Conservation (phyloP, 2,888 invertebrate species). For the Zygothrica quintamaculata region DNA sequence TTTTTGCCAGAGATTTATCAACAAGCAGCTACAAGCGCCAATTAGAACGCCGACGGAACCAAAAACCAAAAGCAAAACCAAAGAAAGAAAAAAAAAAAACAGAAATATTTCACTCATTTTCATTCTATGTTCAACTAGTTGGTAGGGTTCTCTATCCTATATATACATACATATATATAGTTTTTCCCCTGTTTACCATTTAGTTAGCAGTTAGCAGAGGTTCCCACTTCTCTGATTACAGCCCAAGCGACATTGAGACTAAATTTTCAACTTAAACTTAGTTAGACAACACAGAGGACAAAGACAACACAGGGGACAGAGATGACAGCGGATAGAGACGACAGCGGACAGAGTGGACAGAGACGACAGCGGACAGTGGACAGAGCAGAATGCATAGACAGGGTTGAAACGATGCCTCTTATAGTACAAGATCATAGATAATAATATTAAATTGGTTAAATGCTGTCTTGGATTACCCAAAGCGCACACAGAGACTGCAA, state of each 20-base stretch:
- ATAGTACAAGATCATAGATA: constrained; percentile 76
- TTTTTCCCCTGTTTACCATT: constrained; percentile 13
- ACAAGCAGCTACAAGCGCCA: constrained; percentile 74
- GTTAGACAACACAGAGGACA: not conserved
- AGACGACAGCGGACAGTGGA: constrained; percentile 6
- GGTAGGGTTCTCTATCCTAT: constrained; percentile 8
- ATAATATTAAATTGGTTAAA: constrained; percentile 80
- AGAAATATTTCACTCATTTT: constrained; percentile 61
- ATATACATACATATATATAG: not conserved
- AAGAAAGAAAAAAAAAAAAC: constrained; percentile 26
- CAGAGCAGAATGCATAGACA: constrained; percentile 1
- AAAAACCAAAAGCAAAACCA: constrained; percentile 10
- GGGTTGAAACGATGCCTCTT: constrained; percentile 52
- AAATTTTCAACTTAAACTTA: constrained; percentile 14
- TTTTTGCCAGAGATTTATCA: constrained; percentile 64
- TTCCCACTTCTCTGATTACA: constrained; percentile 68
- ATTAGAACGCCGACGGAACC: constrained; percentile 70
- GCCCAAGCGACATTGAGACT: constrained; percentile 58
- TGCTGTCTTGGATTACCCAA: constrained; percentile 77
- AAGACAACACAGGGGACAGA: too few species aligned
- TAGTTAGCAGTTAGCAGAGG: constrained; percentile 21
- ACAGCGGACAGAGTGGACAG: too few species aligned
- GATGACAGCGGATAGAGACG: not conserved
- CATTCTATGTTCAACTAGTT: constrained; percentile 42
- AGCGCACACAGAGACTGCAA: constrained; percentile 53